Evolutionary conservation across 2,797 vertebrate genomes (phyloP).

Genomic region (Crocidura indochinensis): DNA sequence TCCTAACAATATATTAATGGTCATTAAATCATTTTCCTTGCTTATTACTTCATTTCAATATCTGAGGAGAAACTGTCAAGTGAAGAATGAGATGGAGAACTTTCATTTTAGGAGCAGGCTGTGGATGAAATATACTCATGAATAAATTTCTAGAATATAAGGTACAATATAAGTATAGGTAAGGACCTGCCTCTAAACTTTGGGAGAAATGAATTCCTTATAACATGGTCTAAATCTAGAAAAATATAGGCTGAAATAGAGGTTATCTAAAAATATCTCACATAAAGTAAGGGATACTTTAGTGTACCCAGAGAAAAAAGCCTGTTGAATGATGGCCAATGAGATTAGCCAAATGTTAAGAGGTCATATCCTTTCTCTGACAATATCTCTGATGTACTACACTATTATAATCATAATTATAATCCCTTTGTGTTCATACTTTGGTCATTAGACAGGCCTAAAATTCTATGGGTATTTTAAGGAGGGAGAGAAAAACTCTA

Average conservation of each 20-base stretch:
- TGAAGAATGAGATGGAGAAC: neutral
- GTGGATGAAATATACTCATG: slow-evolving; percentile 24
- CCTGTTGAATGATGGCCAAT: slow-evolving; percentile 88
- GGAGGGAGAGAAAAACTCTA: slow-evolving; percentile 70
- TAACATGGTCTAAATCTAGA: slow-evolving; percentile 81
- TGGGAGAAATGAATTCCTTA: slow-evolving; percentile 73
- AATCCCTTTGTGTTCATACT: slow-evolving; percentile 83
- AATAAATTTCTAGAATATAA: slow-evolving; percentile 56
- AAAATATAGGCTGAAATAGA: slow-evolving; percentile 77
- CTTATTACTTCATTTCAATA: neutral
- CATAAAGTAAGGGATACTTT: slow-evolving; percentile 85
- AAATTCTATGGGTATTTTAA: slow-evolving; percentile 82
- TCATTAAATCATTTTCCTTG: slow-evolving; percentile 1
- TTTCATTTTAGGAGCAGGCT: slow-evolving; percentile 7
- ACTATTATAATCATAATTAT: slow-evolving; percentile 86
- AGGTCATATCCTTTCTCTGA: slow-evolving; percentile 85
- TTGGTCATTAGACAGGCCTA: slow-evolving; percentile 75
- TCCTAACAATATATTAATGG: neutral
- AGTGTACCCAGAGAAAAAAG: slow-evolving; percentile 84
- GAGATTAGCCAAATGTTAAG: slow-evolving; percentile 84
- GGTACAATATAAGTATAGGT: neutral
- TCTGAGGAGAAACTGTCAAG: neutral
- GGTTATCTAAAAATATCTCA: slow-evolving; percentile 84
- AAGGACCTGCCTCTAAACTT: slow-evolving; percentile 71
- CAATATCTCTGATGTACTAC: slow-evolving; percentile 84